phyloP scores from a whole-genome alignment of 2,797 vertebrate species.

The Bovichtus variegatus region DNA sequence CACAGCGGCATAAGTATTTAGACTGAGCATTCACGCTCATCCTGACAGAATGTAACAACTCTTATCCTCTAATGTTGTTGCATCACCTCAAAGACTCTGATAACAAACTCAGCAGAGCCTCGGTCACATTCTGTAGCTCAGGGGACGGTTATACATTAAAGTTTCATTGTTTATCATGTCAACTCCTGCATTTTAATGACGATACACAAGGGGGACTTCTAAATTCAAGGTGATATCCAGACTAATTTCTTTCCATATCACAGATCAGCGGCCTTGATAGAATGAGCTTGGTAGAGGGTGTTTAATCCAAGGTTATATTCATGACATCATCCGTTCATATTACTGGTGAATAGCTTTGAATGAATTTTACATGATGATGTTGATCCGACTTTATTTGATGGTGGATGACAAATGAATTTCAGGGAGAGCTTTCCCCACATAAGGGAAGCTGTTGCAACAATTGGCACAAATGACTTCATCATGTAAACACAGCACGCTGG shows the following conservation, averaged over 20 bases:
- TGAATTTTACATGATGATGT: neutral
- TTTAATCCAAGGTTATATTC: slow-evolving; percentile 24
- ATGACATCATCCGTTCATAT: neutral
- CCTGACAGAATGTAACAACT: slow-evolving; percentile 35
- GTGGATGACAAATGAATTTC: neutral
- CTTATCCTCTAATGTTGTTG: slow-evolving; percentile 60
- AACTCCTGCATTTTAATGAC: slow-evolving; percentile 3
- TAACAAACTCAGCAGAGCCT: slow-evolving; percentile 39
- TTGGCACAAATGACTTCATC: neutral
- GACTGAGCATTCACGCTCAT: slow-evolving; percentile 41
- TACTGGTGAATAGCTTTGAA: slow-evolving; percentile 1
- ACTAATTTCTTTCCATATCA: neutral
- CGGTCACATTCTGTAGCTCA: slow-evolving; percentile 10
- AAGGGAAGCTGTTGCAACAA: neutral
- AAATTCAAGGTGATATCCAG: slow-evolving; percentile 11
- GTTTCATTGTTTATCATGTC: slow-evolving; percentile 23
- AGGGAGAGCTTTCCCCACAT: neutral
- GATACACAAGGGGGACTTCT: neutral
- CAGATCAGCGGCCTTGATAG: slow-evolving; percentile 2
- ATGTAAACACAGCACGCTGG: neutral
- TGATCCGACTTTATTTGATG: neutral
- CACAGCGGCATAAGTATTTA: neutral
- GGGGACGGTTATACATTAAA: slow-evolving; percentile 12
- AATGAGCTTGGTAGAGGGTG: neutral
- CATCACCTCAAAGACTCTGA: slow-evolving; percentile 49